phyloP scores from a whole-genome alignment of 2,888 invertebrate species.

The Acanthosepion esculentum region DNA sequence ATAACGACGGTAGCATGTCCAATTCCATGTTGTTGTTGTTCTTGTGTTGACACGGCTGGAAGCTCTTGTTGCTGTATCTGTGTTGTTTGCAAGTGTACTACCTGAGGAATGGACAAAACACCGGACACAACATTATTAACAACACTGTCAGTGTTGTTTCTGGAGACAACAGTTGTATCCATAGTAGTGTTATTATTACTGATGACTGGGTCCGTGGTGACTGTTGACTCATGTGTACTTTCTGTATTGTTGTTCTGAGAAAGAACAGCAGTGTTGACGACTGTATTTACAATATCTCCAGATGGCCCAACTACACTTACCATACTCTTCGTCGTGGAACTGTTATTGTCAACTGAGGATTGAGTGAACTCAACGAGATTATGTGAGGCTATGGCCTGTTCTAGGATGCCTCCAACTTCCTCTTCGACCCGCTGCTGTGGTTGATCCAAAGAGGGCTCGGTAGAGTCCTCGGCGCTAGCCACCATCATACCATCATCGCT shows the following conservation, averaged over 20 bases:
- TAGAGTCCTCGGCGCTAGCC: neutral
- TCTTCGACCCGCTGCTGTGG: neutral
- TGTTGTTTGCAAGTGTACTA: conserved; percentile 38
- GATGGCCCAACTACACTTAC: conserved; percentile 39
- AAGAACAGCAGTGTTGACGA: conserved; percentile 4
- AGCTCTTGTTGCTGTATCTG: conserved; percentile 6
- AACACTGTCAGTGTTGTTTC: neutral
- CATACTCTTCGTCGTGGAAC: conserved; percentile 36
- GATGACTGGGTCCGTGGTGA: neutral
- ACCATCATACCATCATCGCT: conserved; percentile 38
- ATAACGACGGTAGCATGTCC: conserved; percentile 10
- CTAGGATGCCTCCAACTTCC: conserved; percentile 25
- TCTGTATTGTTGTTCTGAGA: neutral
- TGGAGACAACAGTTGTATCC: neutral
- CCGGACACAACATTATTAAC: neutral
- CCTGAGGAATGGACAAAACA: conserved; percentile 41
- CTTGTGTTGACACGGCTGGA: neutral
- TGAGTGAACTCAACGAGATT: neutral
- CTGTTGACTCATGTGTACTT: neutral
- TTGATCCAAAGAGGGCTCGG: conserved; percentile 24
- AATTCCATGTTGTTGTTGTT: conserved; percentile 24
- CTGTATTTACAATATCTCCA: conserved; percentile 44
- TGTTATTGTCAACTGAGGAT: conserved; percentile 36
- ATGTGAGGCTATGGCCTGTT: neutral
- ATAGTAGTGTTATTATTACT: neutral